Conservation (phyloP, 2,888 invertebrate species). For the Rutpela maculata region DNA sequence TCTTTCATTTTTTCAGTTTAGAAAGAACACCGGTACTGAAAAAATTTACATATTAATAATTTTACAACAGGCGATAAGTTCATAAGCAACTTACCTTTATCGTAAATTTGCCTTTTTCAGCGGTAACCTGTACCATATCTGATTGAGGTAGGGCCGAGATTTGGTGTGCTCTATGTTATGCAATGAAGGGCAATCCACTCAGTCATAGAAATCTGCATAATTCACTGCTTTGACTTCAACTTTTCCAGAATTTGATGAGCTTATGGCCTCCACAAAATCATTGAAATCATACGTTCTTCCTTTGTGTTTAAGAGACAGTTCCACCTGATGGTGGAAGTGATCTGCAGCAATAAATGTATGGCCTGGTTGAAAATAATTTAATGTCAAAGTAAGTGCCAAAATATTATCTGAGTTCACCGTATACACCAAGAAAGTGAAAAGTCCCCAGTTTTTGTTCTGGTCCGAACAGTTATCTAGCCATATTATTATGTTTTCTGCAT, state of each 20-base stretch:
- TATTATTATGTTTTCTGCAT: conserved; percentile 35
- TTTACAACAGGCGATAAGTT: not conserved
- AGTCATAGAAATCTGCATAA: not conserved
- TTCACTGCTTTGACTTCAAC: not conserved
- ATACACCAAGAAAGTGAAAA: conserved; percentile 44
- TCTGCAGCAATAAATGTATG: conserved; percentile 48
- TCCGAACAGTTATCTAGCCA: conserved; percentile 45
- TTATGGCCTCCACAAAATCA: conserved; percentile 39
- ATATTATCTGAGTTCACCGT: conserved; percentile 46
- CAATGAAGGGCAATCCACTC: not conserved
- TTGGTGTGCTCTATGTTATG: not conserved
- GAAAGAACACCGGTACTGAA: conserved; percentile 16
- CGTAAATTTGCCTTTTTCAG: conserved; percentile 5
- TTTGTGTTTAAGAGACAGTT: no score
- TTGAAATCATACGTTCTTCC: conserved; percentile 38
- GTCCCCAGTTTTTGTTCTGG: conserved; percentile 49
- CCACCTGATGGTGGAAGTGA: conserved; percentile 39
- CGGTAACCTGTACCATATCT: conserved; percentile 1
- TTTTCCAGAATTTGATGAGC: not conserved
- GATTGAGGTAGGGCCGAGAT: not conserved
- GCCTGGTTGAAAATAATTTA: conserved; percentile 47
- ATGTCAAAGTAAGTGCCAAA: conserved; percentile 32
- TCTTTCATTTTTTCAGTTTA: conserved; percentile 8
- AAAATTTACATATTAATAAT: not conserved
- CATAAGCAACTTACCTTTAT: not conserved